These are phyloP conservation scores for Cacatua alba DNA, from an alignment of 2,113 vertebrate genomes.

Conservation along the genomic window DNA sequence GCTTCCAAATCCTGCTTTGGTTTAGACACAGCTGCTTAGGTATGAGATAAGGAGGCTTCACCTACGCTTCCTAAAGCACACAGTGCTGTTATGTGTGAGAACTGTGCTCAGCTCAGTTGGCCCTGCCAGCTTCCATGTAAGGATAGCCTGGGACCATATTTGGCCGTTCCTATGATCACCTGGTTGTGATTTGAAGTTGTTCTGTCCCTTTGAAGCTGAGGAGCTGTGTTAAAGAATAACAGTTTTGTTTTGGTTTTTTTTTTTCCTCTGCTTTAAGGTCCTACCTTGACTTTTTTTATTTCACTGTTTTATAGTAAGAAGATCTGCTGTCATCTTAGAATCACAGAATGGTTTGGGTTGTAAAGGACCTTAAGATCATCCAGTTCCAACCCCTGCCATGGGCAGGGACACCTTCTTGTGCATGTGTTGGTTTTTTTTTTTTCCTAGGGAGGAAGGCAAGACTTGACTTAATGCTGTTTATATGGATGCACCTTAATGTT, in stretches of 20 bases:
- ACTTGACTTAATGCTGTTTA: neutral
- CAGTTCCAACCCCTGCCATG: neutral
- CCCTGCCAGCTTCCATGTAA: neutral
- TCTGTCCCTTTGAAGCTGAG: neutral
- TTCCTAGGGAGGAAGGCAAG: neutral
- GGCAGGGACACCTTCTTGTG: neutral
- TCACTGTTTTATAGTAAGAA: neutral
- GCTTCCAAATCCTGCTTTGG: neutral
- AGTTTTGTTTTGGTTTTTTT: neutral
- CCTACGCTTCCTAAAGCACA: neutral
- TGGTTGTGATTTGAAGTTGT: neutral
- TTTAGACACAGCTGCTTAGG: neutral
- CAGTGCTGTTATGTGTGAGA: accelerated
- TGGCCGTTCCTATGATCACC: neutral
- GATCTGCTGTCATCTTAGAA: neutral
- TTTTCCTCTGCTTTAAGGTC: neutral
- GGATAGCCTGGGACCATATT: accelerated
- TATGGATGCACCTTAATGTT: neutral
- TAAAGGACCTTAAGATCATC: neutral
- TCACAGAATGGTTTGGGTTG: neutral
- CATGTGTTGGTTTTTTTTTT: neutral
- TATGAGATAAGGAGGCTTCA: neutral
- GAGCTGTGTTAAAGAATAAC: neutral
- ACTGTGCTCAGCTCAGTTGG: too few relatives aligned
- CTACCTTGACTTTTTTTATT: neutral